These are phyloP conservation scores for Sarcophaga carnaria DNA, from an alignment of 2,888 invertebrate genomes.

Conservation along the genomic window DNA sequence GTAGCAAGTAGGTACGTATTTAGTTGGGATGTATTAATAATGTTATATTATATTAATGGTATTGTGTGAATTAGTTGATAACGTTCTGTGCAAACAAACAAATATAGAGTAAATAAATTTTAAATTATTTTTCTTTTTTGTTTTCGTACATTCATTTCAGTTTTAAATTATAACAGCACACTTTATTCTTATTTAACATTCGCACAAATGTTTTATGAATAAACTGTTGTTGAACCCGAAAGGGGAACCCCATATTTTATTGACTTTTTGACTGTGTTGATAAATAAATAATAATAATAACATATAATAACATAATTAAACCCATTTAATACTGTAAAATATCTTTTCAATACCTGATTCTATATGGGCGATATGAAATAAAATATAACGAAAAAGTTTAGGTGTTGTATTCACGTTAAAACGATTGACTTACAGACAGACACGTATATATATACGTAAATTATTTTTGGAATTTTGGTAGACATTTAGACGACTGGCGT, in stretches of 20 bases:
- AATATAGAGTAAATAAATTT: constrained; percentile 42
- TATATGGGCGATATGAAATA: neutral
- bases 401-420: constrained; percentile 32
- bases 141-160: constrained; percentile 54
- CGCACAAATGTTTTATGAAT: neutral
- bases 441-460: neutral
- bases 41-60: constrained; percentile 12
- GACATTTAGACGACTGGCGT: constrained; percentile 57
- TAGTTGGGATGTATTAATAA: constrained; percentile 32
- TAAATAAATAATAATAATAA: neutral
- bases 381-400: constrained; percentile 18
- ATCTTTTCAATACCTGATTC: neutral
- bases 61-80: constrained; percentile 65
- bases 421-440: constrained; percentile 12
- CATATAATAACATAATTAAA: constrained; percentile 42
- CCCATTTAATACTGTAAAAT: constrained; percentile 29
- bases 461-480: constrained; percentile 22
- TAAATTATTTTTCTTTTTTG: constrained; percentile 14
- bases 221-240: neutral
- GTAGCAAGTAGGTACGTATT: constrained; percentile 6
- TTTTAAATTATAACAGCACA: constrained; percentile 49
- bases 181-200: constrained; percentile 27
- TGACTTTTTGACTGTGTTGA: constrained; percentile 3
- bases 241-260: constrained; percentile 30
- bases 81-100: constrained; percentile 55